phyloP scores from a whole-genome alignment of 2,888 invertebrate genomes.

The Leptodirus hochenwartii region DNA sequence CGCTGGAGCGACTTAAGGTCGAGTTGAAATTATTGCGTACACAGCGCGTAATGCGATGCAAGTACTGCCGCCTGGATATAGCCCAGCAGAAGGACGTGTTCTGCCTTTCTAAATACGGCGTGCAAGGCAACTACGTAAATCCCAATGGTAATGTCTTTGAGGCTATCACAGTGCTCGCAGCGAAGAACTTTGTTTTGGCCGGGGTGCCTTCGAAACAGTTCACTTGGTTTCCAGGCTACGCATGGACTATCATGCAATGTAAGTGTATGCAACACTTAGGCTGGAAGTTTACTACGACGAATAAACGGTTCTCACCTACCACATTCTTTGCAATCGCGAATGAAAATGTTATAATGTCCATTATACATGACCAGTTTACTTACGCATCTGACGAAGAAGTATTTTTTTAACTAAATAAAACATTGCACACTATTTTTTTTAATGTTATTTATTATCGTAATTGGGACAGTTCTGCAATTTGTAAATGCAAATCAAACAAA shows the following conservation, averaged over 20 bases:
- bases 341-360: too few relatives aligned
- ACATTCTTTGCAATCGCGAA: too few relatives aligned
- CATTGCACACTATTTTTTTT: too few relatives aligned
- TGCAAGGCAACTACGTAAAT: slow-evolving; percentile 66
- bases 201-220: slow-evolving; percentile 46
- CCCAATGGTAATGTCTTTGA: slow-evolving; percentile 63
- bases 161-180: slow-evolving; percentile 48
- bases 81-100: slow-evolving; percentile 51
- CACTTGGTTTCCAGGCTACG: slow-evolving; percentile 74
- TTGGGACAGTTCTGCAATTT: too few relatives aligned
- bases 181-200: slow-evolving; percentile 31
- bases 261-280: slow-evolving; percentile 54
- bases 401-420: too few relatives aligned
- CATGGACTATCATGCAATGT: slow-evolving; percentile 64
- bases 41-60: slow-evolving; percentile 35
- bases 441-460: too few relatives aligned
- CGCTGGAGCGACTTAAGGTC: slow-evolving; percentile 43
- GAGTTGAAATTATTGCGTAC: slow-evolving; percentile 31
- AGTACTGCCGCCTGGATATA: slow-evolving; percentile 34
- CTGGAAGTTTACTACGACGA: slow-evolving; percentile 58
- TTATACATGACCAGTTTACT: too few relatives aligned
- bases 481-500: too few relatives aligned
- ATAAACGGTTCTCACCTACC: too few relatives aligned
- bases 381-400: too few relatives aligned
- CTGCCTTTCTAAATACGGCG: slow-evolving; percentile 65